Percentiles rank a stretch among this genome's conserved stretches.
Evolutionary conservation across 1,140 invertebrate genomes (phyloP).

Genomic region (Linepithema humile): DNA sequence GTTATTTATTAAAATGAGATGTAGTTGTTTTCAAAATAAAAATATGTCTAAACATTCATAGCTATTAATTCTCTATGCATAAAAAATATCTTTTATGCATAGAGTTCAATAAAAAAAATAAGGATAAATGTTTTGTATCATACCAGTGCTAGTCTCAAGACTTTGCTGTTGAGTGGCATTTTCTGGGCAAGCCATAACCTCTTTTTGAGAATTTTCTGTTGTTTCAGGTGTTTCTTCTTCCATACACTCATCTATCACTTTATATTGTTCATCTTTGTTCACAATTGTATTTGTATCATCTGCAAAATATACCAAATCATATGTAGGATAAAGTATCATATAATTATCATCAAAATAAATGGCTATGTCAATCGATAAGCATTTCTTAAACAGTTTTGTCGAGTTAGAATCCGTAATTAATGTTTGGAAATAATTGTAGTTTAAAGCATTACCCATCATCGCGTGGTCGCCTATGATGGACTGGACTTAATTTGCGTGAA

Average conservation of each 20-base stretch:
- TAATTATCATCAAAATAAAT: neutral
- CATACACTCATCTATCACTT: slow-evolving; percentile 75
- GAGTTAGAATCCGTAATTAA: neutral
- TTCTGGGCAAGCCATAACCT: neutral
- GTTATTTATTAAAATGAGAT: too few species aligned
- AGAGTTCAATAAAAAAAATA: neutral
- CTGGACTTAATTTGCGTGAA: neutral
- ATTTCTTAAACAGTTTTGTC: neutral
- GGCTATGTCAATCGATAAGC: neutral
- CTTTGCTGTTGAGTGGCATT: neutral
- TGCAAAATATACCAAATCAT: slow-evolving; percentile 13
- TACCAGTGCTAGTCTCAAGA: slow-evolving; percentile 13
- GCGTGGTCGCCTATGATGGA: neutral
- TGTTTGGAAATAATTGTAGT: neutral
- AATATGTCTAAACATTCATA: too few species aligned
- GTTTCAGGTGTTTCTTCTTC: slow-evolving; percentile 67
- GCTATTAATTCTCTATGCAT: too few species aligned
- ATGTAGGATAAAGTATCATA: neutral
- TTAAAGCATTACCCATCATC: neutral
- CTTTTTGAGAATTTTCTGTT: slow-evolving; percentile 13
- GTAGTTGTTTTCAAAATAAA: too few species aligned
- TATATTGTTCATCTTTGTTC: slow-evolving; percentile 71
- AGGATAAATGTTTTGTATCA: neutral
- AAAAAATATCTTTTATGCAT: neutral
- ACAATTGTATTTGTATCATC: slow-evolving; percentile 62